Conservation (phyloP, 2,888 invertebrate genomes). For the Sinodicranocentrus sp. region DNA sequence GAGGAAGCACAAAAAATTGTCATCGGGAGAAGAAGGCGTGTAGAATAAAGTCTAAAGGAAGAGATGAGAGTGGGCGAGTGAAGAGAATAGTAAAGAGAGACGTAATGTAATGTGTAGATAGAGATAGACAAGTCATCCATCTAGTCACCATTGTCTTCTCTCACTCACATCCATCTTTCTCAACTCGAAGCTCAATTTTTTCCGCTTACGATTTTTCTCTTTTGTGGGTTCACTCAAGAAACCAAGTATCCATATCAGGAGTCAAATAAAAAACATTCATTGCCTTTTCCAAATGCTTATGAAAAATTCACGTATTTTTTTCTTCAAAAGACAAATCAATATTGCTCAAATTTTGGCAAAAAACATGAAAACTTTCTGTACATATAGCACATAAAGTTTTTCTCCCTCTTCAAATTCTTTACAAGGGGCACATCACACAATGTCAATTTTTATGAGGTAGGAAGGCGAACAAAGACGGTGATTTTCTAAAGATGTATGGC, state of each 20-base stretch:
- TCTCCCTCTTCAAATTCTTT: too few relatives aligned
- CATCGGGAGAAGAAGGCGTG: neutral
- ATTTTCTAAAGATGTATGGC: too few relatives aligned
- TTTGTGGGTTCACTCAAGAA: constrained; percentile 1
- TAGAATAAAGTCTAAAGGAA: neutral
- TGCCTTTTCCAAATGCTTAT: too few relatives aligned
- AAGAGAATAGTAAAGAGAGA: neutral
- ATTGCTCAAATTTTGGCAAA: too few relatives aligned
- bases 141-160: constrained; percentile 40
- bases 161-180: constrained; percentile 33
- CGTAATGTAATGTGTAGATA: neutral
- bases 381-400: too few relatives aligned
- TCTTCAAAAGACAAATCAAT: too few relatives aligned
- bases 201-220: neutral
- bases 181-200: neutral
- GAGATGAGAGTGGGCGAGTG: neutral
- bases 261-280: neutral
- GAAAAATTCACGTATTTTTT: too few relatives aligned
- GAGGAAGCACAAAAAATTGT: neutral
- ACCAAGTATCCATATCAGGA: neutral
- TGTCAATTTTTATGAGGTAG: too few relatives aligned
- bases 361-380: too few relatives aligned
- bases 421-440: too few relatives aligned
- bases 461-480: too few relatives aligned
- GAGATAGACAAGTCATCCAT: constrained; percentile 41